Base-by-base conservation (phyloP, 2,797 vertebrate species). In the Falco cherrug region DNA sequence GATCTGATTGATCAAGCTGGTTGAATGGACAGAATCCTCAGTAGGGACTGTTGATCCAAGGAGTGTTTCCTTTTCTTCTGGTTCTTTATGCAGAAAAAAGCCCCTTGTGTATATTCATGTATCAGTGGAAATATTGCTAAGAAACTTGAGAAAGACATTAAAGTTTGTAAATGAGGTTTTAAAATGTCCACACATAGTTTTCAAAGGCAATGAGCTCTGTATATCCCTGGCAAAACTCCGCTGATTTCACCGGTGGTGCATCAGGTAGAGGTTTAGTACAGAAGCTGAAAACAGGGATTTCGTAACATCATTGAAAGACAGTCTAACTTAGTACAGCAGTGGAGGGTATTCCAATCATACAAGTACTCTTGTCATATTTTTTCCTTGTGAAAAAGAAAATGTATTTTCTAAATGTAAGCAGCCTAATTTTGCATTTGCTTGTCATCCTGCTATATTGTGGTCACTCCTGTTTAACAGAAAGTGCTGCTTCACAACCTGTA, bases 181-280 rank as follows among this genome's bases (percentile, higher is more conserved):
- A 96, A 97, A 97, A 96, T 94, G 67, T 82, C 84, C 96, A 98
- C 97, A 41, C 84, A 95, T 31, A 8, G 25, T 95, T 96, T 96
- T 97, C 80, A 94, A 95, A 96, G 48, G 84, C 81, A 96, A 65
- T 75, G 47, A 92, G 78, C 85, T 89, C 91, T 76, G 85, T 90
- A 83, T 82, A 97, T 91, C 25, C 26, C 19, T 59, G 20, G n/a
- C 9, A 82, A 84, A 81, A 76, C 9, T 69, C 20, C 33, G 4
- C 14, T 71, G 50, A 18, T 68, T 84, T 93, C 50, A 75, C 17
- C 56, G 53, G 39, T 54, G 43, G 11, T 83, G 26, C 29, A 71
- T 45, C 17, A 74, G 28, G 26, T 37, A 80, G 71, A 80, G 20
- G 67, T 81, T 73, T 82, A 57, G 39, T 15, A 7, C 83, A 94